These are phyloP conservation scores for Brachionus koreanus DNA, from an alignment of 1,140 invertebrate genomes.

Conservation along the genomic window DNA sequence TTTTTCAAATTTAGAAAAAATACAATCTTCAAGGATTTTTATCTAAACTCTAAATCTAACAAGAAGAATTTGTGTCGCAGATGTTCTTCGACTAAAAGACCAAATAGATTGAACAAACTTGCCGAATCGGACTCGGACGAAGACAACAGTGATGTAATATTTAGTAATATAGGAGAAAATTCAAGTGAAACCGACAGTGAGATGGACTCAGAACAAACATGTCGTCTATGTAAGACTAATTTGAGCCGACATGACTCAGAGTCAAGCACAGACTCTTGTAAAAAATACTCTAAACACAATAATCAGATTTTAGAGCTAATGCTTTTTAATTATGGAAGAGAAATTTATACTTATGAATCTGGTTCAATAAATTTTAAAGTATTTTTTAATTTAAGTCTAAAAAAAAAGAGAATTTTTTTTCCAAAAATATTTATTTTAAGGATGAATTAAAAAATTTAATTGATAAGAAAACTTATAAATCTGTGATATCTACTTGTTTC, in stretches of 20 bases:
- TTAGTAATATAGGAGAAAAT: background rate
- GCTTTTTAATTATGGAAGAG: slow-evolving; percentile 23
- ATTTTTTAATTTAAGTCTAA: background rate
- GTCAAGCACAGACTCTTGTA: background rate
- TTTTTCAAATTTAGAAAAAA: background rate
- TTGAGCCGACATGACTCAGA: background rate
- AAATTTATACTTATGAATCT: slow-evolving; percentile 32
- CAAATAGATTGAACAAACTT: background rate
- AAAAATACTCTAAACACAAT: background rate
- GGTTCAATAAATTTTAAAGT: background rate
- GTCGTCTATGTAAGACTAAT: background rate
- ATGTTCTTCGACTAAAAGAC: background rate
- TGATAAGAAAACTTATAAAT: slow-evolving; percentile 38
- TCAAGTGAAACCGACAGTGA: background rate
- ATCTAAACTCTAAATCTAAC: background rate
- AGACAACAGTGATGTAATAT: slow-evolving; percentile 15
- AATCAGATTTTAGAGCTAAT: background rate
- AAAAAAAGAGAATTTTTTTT: background rate
- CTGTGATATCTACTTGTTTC: slow-evolving; percentile 22
- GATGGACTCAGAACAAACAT: background rate
- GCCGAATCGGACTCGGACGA: background rate
- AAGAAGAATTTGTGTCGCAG: background rate
- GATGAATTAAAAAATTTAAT: slow-evolving; percentile 18
- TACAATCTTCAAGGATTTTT: background rate
- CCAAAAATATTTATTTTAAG: background rate